A percentile compares a stretch with the other conserved stretches of the same genome.
These are phyloP conservation scores for Tenthredo scrophulariae DNA, from an alignment of 2,888 invertebrate species.

Conservation along the genomic window DNA sequence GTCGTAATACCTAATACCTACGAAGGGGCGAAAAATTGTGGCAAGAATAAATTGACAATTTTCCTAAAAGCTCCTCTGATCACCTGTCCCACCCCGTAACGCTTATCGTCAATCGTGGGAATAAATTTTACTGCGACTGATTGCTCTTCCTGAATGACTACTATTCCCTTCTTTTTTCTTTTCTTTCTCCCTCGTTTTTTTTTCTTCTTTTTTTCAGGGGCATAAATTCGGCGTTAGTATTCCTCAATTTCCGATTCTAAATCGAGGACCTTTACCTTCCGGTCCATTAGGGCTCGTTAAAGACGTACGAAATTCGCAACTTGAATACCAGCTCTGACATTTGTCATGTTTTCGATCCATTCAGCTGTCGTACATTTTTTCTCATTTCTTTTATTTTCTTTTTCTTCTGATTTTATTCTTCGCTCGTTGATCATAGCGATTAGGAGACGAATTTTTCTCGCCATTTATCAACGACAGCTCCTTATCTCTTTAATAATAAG, in stretches of 20 bases:
- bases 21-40: slow-evolving; percentile 5
- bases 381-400: neutral
- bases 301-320: slow-evolving; percentile 30
- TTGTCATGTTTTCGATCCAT: slow-evolving; percentile 33
- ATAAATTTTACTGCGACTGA: slow-evolving; percentile 40
- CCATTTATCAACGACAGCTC: neutral
- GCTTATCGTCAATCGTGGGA: slow-evolving; percentile 31
- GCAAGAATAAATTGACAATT: slow-evolving; percentile 39
- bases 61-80: slow-evolving; percentile 39
- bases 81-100: neutral
- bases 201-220: neutral
- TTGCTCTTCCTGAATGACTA: slow-evolving; percentile 33
- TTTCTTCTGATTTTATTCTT: neutral
- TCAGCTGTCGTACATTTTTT: neutral
- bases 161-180: neutral
- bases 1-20: neutral
- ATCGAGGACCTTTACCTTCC: slow-evolving; percentile 27
- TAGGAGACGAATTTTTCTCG: slow-evolving; percentile 21
- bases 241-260: slow-evolving; percentile 17
- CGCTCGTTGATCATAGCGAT: neutral
- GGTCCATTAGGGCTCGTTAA: slow-evolving; percentile 44
- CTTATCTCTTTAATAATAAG: neutral
- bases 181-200: neutral
- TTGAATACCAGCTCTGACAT: slow-evolving; percentile 25
- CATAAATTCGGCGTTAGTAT: slow-evolving; percentile 40